phyloP scores from a whole-genome alignment of 2,113 vertebrate species.

The Xenopus laevis region DNA sequence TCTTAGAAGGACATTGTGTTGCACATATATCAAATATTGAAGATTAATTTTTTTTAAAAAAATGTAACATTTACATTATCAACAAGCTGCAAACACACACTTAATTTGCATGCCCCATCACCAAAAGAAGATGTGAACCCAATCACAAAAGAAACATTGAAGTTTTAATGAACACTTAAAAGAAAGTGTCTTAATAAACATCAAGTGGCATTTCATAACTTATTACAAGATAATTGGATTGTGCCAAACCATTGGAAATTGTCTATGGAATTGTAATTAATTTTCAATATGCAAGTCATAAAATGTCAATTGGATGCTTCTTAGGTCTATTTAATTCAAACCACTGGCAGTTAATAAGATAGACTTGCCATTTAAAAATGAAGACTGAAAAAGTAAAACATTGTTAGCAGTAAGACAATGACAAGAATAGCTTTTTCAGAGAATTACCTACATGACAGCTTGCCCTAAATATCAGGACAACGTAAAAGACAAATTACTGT shows the following conservation, averaged over 20 bases:
- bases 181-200: constrained; percentile 45
- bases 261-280: constrained; percentile 43
- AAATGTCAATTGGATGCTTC: constrained; percentile 37
- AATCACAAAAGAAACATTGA: constrained; percentile 35
- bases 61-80: constrained; percentile 8
- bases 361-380: constrained; percentile 5
- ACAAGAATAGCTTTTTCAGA: neutral
- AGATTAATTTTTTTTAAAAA: constrained; percentile 24
- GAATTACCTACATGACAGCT: neutral
- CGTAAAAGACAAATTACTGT: neutral
- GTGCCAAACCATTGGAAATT: constrained; percentile 39
- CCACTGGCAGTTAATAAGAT: constrained; percentile 35
- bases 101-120: constrained; percentile 7
- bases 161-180: constrained; percentile 39
- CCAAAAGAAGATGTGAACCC: constrained; percentile 30
- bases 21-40: too few relatives aligned
- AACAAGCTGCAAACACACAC: constrained; percentile 22
- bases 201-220: constrained; percentile 42
- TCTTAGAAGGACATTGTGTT: too few relatives aligned
- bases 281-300: constrained; percentile 43
- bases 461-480: neutral
- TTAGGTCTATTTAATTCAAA: constrained; percentile 37
- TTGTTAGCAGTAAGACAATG: constrained; percentile 1
- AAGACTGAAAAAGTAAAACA: constrained; percentile 14
- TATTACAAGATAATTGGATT: constrained; percentile 46